These are phyloP conservation scores for Dinocampus coccinellae DNA, from an alignment of 2,888 invertebrate species.

Conservation along the genomic window DNA sequence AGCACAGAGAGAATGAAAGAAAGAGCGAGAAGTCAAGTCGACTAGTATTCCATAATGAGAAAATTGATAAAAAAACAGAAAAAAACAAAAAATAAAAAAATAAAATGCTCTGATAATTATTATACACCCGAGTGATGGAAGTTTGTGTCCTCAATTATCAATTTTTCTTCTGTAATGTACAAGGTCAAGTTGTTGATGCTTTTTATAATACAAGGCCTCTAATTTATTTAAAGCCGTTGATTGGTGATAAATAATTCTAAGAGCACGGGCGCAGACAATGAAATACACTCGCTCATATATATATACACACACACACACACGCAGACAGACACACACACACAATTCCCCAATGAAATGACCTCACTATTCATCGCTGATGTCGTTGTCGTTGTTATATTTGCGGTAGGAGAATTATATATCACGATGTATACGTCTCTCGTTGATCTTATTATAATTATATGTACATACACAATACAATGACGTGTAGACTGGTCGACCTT, in stretches of 20 bases:
- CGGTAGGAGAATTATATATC: background rate
- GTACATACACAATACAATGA: background rate
- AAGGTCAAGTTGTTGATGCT: conserved; percentile 6
- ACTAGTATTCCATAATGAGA: background rate
- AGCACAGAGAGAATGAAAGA: background rate
- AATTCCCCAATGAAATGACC: conserved; percentile 1
- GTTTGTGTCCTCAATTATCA: background rate
- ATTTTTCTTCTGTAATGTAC: background rate
- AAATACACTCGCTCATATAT: no score
- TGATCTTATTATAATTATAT: conserved; percentile 3
- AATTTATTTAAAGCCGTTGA: conserved; percentile 34
- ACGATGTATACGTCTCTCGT: conserved; percentile 14
- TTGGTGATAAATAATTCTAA: conserved; percentile 27
- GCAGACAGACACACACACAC: background rate
- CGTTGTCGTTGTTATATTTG: no score
- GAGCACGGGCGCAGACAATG: background rate
- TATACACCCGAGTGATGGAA: conserved; percentile 3
- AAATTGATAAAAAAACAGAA: background rate
- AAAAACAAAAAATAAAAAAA: background rate
- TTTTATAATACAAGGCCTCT: background rate
- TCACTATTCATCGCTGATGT: conserved; percentile 4
- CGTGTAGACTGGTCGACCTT: conserved; percentile 28
- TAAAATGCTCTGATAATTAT: background rate
- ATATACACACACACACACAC: no score
- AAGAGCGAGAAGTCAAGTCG: background rate